A percentile compares a stretch with the other conserved stretches of the same genome.
These are phyloP conservation scores for Parascotia fuliginaria DNA, from an alignment of 2,888 invertebrate species.

Conservation along the genomic window DNA sequence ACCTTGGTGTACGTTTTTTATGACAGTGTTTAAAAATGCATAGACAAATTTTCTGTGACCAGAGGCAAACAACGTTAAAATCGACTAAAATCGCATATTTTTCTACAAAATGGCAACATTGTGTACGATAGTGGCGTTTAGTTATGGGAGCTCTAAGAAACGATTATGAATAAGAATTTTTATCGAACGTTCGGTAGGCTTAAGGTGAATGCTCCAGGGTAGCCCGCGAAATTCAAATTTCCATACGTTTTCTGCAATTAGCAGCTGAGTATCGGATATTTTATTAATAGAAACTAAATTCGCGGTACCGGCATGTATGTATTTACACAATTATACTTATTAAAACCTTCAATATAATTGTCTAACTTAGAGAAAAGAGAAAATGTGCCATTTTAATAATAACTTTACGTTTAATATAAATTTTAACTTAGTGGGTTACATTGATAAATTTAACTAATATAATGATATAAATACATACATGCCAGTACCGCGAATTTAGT, in stretches of 20 bases:
- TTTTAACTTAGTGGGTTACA: slow-evolving; percentile 6
- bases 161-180: background rate
- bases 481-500: slow-evolving; percentile 2
- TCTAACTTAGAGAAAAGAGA: slow-evolving; percentile 6
- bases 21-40: slow-evolving; percentile 4
- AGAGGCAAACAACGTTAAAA: slow-evolving; percentile 5
- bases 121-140: slow-evolving; percentile 5
- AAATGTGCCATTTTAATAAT: slow-evolving; percentile 6
- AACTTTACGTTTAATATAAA: slow-evolving; percentile 6
- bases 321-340: slow-evolving; percentile 3
- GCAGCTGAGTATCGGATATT: slow-evolving; percentile 6
- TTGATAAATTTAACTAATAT: slow-evolving; percentile 6
- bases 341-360: slow-evolving; percentile 6
- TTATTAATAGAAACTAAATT: slow-evolving; percentile 6
- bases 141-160: slow-evolving; percentile 5
- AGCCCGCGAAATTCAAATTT: slow-evolving; percentile 2
- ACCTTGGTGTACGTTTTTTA: slow-evolving; percentile 2
- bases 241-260: slow-evolving; percentile 4
- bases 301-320: background rate
- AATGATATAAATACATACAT: slow-evolving; percentile 4
- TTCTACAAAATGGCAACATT: slow-evolving; percentile 5
- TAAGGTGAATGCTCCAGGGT: too few relatives aligned
- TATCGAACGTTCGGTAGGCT: too few relatives aligned
- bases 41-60: slow-evolving; percentile 5
- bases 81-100: slow-evolving; percentile 5